Evolutionary conservation across 2,888 invertebrate genomes (phyloP).

Genomic region (Nemoura dubitans): DNA sequence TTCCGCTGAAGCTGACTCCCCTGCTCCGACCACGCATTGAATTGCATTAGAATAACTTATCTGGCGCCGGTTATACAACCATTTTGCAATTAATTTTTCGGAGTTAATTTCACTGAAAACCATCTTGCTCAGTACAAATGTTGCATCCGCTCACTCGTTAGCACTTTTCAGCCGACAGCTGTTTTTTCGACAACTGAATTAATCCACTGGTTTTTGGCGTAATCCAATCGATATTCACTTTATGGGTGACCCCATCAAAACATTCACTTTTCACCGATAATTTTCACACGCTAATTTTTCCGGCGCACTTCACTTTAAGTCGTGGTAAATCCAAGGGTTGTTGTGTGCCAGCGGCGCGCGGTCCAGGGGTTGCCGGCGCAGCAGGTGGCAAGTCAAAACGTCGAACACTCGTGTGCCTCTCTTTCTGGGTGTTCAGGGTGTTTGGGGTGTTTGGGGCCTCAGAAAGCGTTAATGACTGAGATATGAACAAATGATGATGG

Average conservation of each 20-base stretch:
- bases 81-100: not conserved
- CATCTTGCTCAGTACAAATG: not conserved
- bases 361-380: conserved; percentile 9
- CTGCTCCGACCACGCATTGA: not conserved
- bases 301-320: conserved; percentile 25
- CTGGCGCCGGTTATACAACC: not conserved
- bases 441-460: not conserved
- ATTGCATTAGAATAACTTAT: conserved; percentile 12
- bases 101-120: not conserved
- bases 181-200: not conserved
- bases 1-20: not conserved
- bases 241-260: not conserved
- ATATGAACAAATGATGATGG: conserved; percentile 37
- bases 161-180: not conserved
- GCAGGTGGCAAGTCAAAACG: conserved; percentile 29
- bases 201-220: conserved; percentile 20
- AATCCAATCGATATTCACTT: conserved; percentile 22
- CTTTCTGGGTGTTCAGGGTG: not conserved
- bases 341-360: not conserved
- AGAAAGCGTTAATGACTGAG: conserved; percentile 9
- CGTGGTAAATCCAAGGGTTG: conserved; percentile 17
- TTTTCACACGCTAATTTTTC: conserved; percentile 1
- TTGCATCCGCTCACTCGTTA: not conserved
- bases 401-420: conserved; percentile 7
- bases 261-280: not conserved